Evolutionary conservation across 2,113 vertebrate species (phyloP), one percentile per base, ranked within the genome.

Genomic region (Scalopus aquaticus): DNA sequence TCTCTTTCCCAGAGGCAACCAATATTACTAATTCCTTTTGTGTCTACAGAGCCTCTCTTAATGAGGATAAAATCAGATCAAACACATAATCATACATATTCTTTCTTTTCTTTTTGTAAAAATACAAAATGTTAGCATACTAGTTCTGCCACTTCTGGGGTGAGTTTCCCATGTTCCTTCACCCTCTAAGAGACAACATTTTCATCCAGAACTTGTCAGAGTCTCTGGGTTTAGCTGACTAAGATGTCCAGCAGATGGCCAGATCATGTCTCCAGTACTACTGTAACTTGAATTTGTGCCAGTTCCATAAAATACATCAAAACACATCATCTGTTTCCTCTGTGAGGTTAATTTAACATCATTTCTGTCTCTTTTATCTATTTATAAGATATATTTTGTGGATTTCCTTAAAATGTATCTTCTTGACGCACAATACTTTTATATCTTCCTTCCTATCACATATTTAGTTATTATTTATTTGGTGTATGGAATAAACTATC

Each of bases 221-320:
- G 44, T 65, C 26, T 65, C 58, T 84, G 51, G 49, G 17, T 65
- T 87, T 37, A 44, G 37, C 60, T 84, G 72, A 95, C 67, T 49
- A 83, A 79, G 89, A 12, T 30, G 93, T 76, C 85, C 58, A 93
- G 76, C 85, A 76, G 58, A 79, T 92, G 78, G 39, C 30, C 39
- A 44, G 51, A 44, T 95, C 87, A 70, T 44, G 49, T 88, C 58
- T 49, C 69, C 20, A 17, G 72, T 72, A 69, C 44, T 90, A 62
- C n/a, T 37, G 42, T 28, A 77, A 54, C 89, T 90, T 90, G 85
- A 90, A n/a, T 76, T 37, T 30, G 13, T 80, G 91, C 81, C 94
- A 90, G 58, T 58, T 87, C 73, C 67, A 13, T 70, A 78, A 94
- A 78, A 73, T 51, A 51, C 26, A 76, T 80, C 46, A 91, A 90